Conservation (phyloP, 92 coral and sea anemone genomes). For the Heliopora coerulea region DNA sequence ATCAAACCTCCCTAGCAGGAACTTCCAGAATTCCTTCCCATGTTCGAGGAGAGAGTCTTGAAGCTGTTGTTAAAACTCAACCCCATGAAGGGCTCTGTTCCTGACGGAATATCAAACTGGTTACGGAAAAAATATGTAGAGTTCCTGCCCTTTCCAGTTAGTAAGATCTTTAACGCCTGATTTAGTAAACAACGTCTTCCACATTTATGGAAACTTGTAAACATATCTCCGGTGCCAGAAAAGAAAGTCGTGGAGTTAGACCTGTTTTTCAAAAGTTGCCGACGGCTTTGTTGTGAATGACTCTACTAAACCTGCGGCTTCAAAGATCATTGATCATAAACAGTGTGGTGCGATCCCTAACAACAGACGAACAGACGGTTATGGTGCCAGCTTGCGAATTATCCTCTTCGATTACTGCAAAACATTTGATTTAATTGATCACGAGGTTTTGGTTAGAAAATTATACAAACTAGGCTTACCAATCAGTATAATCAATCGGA, state of each 20-base stretch:
- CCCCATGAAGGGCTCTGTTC: conserved; percentile 38
- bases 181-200: neutral
- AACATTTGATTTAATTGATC: no score
- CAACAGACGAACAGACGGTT: neutral
- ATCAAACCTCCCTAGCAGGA: neutral
- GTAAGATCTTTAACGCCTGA: neutral
- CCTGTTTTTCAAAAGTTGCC: neutral
- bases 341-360: conserved; percentile 6
- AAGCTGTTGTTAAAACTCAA: conserved; percentile 7
- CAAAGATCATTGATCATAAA: neutral
- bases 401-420: neutral
- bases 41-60: conserved; percentile 1
- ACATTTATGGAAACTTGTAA: neutral
- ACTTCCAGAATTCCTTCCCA: neutral
- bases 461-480: neutral
- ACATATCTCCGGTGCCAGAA: neutral
- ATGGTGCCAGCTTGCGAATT: neutral
- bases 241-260: neutral
- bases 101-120: conserved; percentile 41
- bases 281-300: neutral
- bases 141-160: neutral
- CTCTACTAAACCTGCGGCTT: neutral
- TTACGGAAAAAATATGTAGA: neutral
- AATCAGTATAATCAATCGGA: neutral
- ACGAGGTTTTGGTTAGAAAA: neutral